These are phyloP conservation scores for Dasyornis broadbenti DNA, from an alignment of 2,113 vertebrate species.

Conservation along the genomic window DNA sequence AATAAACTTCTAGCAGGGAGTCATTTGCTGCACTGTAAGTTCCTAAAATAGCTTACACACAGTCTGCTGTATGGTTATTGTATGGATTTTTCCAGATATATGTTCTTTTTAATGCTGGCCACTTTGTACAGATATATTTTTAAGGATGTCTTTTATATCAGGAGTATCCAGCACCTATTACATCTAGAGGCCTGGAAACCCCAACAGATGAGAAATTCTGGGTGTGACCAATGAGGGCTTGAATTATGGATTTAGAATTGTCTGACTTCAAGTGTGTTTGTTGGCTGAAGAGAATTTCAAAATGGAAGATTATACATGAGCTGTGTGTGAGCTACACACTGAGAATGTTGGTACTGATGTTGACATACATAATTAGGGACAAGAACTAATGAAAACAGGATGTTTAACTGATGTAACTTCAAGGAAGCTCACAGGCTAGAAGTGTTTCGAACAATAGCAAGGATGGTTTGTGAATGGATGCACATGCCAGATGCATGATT, in stretches of 20 bases:
- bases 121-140: not conserved
- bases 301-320: not conserved
- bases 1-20: not conserved
- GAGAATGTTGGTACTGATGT: conserved; percentile 4
- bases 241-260: not conserved
- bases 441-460: not conserved
- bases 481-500: not conserved
- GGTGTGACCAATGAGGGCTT: not conserved
- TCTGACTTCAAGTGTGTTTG: not conserved
- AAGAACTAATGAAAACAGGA: conserved; percentile 26
- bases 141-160: not conserved
- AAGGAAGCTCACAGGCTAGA: not conserved
- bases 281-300: not conserved
- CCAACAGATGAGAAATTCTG: not conserved
- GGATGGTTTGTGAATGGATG: not conserved
- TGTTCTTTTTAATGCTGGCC: not conserved
- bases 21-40: not conserved
- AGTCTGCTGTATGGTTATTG: not conserved
- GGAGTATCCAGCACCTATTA: not conserved
- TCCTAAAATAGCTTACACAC: not conserved
- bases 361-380: conserved; percentile 15
- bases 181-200: not conserved
- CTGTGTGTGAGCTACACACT: not conserved
- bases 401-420: conserved; percentile 3
- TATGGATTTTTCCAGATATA: not conserved